phyloP scores from a whole-genome alignment of 1,140 invertebrate species.

The Drosophila lini region DNA sequence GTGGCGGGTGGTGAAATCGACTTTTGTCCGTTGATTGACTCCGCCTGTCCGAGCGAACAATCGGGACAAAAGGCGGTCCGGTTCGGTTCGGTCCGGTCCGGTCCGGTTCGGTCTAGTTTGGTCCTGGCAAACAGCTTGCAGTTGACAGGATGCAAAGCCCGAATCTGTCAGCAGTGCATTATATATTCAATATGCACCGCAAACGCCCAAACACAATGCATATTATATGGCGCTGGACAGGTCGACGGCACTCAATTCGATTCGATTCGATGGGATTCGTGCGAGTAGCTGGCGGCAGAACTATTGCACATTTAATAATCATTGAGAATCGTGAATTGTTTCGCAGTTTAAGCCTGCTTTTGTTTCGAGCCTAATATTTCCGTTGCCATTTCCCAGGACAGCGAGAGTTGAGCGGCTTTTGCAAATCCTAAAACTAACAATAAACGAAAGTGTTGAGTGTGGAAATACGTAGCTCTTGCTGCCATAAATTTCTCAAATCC shows the following conservation, averaged over 20 bases:
- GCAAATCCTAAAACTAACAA: neutral
- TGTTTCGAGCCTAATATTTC: constrained; percentile 11
- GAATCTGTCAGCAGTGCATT: constrained; percentile 57
- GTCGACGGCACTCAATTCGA: neutral
- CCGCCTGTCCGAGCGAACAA: constrained; percentile 37
- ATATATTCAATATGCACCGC: constrained; percentile 49
- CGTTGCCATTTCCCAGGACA: constrained; percentile 9
- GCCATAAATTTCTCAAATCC: neutral
- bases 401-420: neutral
- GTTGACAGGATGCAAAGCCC: constrained; percentile 35
- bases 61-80: constrained; percentile 32
- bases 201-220: constrained; percentile 31
- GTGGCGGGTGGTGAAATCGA: constrained; percentile 29
- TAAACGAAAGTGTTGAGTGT: neutral
- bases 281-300: neutral
- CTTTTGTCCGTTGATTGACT: constrained; percentile 57
- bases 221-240: constrained; percentile 17
- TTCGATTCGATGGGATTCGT: neutral
- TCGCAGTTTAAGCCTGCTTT: constrained; percentile 3
- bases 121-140: constrained; percentile 32
- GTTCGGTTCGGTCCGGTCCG: neutral
- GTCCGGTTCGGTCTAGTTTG: neutral
- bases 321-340: constrained; percentile 8
- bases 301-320: constrained; percentile 38
- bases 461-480: neutral